phyloP scores from a whole-genome alignment of 2,113 vertebrate genomes.

The Festucalex cinctus region DNA sequence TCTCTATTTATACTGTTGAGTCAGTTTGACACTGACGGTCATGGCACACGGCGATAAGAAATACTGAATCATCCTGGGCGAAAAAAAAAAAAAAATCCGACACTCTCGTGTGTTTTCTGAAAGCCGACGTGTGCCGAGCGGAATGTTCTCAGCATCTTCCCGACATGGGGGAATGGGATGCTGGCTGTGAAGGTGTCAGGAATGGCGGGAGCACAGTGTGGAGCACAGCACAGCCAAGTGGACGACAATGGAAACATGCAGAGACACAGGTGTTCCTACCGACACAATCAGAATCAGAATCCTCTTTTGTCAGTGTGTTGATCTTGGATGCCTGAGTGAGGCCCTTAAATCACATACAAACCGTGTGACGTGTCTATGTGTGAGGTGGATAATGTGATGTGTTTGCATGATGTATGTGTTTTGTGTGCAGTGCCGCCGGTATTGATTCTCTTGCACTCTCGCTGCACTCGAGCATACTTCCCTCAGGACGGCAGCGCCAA shows the following conservation, averaged over 20 bases:
- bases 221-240: constrained; percentile 76
- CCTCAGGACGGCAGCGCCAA: constrained; percentile 57
- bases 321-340: constrained; percentile 9
- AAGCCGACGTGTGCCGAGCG: not conserved
- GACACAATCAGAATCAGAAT: not conserved
- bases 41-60: constrained; percentile 46
- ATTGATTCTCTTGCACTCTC: constrained; percentile 61
- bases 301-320: constrained; percentile 21
- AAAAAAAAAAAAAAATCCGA: constrained; percentile 30
- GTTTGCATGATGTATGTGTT: constrained; percentile 24
- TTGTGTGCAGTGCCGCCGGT: constrained; percentile 36
- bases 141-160: not conserved
- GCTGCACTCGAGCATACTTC: constrained; percentile 54
- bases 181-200: constrained; percentile 47
- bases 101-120: not conserved
- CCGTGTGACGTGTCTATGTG: not conserved
- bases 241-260: constrained; percentile 64
- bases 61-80: constrained; percentile 52
- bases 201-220: constrained; percentile 67
- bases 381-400: not conserved
- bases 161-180: not conserved
- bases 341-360: constrained; percentile 1
- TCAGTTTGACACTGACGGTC: constrained; percentile 56
- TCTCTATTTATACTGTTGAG: constrained; percentile 64
- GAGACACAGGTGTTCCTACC: constrained; percentile 59